Evolutionary conservation across 2,797 vertebrate genomes (phyloP).

Genomic region (Mormyrus hasselquistii): DNA sequence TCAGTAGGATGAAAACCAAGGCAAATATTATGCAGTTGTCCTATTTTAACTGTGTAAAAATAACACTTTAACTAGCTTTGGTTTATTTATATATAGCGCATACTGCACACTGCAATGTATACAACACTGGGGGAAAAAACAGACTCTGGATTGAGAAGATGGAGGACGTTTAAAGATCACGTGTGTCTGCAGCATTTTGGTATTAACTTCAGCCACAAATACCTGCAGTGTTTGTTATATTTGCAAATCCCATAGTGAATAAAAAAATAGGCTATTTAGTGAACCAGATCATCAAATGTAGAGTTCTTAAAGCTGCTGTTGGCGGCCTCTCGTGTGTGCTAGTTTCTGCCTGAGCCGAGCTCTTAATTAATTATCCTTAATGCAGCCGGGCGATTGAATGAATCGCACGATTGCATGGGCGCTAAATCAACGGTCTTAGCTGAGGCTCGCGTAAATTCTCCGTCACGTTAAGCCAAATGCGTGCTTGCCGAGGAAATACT

Average conservation of each 20-base stretch:
- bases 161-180: background rate
- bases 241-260: background rate
- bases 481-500: background rate
- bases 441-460: background rate
- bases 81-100: background rate
- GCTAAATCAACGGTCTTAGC: background rate
- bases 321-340: background rate
- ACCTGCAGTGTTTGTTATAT: background rate
- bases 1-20: background rate
- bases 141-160: background rate
- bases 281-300: background rate
- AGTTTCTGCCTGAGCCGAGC: background rate
- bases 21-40: background rate
- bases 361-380: background rate
- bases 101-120: background rate
- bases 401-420: background rate
- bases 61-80: background rate
- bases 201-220: background rate
- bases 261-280: background rate
- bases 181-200: background rate
- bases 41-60: background rate
- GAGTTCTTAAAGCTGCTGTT: background rate
- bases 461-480: background rate
- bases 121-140: background rate
- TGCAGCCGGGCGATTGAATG: background rate